These are phyloP conservation scores for Hephaestus fuliginosus DNA, from an alignment of 2,797 vertebrate genomes.

Conservation along the genomic window DNA sequence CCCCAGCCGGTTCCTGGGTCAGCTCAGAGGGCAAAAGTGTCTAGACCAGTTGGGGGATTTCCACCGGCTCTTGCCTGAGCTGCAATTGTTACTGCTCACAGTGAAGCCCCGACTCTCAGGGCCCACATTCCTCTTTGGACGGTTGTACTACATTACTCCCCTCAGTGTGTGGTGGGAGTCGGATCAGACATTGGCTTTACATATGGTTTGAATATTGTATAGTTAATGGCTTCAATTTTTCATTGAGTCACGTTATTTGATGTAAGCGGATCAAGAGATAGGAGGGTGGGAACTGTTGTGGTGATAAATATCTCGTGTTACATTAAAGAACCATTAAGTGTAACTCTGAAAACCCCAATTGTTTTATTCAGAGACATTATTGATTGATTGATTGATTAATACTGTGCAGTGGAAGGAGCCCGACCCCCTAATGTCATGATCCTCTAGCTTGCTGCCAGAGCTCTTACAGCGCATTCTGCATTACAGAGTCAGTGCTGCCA, in stretches of 20 bases:
- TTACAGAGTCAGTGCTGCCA: constrained; percentile 69
- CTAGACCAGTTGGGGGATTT: constrained; percentile 73
- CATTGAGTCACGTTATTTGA: constrained; percentile 56
- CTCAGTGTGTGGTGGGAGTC: constrained; percentile 48
- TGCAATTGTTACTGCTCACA: constrained; percentile 69
- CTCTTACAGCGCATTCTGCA: constrained; percentile 35
- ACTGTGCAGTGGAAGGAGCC: constrained; percentile 8
- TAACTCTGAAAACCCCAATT: constrained; percentile 14
- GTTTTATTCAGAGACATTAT: constrained; percentile 3
- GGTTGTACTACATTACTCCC: constrained; percentile 30
- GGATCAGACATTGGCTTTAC: constrained; percentile 51
- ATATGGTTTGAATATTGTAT: constrained; percentile 65
- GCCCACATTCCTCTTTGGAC: constrained; percentile 40
- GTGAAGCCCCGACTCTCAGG: constrained; percentile 45
- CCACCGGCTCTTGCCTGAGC: constrained; percentile 59
- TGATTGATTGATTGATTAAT: constrained; percentile 43
- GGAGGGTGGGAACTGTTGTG: constrained; percentile 43
- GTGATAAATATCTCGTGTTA: constrained; percentile 28
- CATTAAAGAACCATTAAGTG: constrained; percentile 17
- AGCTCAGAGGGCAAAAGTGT: constrained; percentile 74
- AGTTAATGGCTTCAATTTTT: constrained; percentile 59
- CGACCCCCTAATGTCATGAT: constrained; percentile 29
- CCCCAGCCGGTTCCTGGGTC: constrained; percentile 77
- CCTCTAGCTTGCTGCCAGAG: constrained; percentile 42
- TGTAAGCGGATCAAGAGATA: constrained; percentile 52